Evolutionary conservation across 2,888 invertebrate species (phyloP).

Genomic region (Omphaloscelis lunosa): DNA sequence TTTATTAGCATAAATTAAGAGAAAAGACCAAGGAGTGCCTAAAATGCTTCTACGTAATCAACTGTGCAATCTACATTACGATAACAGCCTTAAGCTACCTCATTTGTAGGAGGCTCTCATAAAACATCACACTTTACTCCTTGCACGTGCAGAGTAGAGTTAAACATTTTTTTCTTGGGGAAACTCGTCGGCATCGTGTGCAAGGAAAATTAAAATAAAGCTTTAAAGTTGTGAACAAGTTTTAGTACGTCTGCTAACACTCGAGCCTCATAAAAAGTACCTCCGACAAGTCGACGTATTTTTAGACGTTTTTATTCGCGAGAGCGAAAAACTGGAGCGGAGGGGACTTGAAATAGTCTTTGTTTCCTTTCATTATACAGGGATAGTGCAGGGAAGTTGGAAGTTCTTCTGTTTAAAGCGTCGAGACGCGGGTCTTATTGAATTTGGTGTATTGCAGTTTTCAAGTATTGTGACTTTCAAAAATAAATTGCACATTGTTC

Average conservation of each 20-base stretch:
- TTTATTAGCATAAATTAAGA: constrained; percentile 14
- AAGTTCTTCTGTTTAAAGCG: constrained; percentile 41
- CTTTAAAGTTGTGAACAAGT: constrained; percentile 86
- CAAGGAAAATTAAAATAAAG: constrained; percentile 89
- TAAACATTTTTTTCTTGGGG: constrained; percentile 72
- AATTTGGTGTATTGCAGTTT: constrained; percentile 56
- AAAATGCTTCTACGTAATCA: constrained; percentile 50
- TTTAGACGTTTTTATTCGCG: constrained; percentile 82
- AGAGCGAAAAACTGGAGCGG: constrained; percentile 67
- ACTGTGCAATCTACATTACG: constrained; percentile 56
- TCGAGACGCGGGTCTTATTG: constrained; percentile 60
- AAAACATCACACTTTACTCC: constrained; percentile 82
- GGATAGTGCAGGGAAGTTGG: constrained; percentile 59
- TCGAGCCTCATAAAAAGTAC: constrained; percentile 82
- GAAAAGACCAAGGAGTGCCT: not conserved
- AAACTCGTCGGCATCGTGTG: constrained; percentile 69
- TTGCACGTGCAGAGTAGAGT: constrained; percentile 82
- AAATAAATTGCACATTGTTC: constrained; percentile 40
- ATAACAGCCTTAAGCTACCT: constrained; percentile 69
- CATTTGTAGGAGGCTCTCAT: constrained; percentile 71
- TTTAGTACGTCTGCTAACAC: constrained; percentile 83
- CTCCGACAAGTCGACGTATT: constrained; percentile 81
- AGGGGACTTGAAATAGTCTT: constrained; percentile 70
- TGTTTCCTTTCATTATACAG: constrained; percentile 77
- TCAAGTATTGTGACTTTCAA: constrained; percentile 53